Evolutionary conservation across 1,140 invertebrate species (phyloP).

Genomic region (Hypothenemus hampei): DNA sequence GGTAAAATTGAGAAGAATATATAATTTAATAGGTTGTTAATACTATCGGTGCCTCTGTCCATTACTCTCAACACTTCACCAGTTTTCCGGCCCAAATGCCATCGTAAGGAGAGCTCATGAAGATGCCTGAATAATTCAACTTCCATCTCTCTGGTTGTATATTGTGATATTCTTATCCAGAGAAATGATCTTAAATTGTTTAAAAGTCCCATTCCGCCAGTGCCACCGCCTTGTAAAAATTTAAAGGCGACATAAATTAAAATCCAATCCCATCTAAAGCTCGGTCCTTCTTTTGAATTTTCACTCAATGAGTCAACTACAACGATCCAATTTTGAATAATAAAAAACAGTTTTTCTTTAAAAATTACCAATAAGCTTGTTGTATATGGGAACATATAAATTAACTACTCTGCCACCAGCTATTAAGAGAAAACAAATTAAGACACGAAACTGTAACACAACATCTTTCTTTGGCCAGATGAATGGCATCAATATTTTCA

Average conservation of each 20-base stretch:
- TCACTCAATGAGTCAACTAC: conserved; percentile 70
- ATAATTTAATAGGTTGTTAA: conserved; percentile 88
- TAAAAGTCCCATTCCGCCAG: conserved; percentile 85
- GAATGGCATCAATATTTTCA: conserved; percentile 78
- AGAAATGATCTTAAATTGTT: conserved; percentile 87
- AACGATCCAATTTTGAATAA: conserved; percentile 43
- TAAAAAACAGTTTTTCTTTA: neutral
- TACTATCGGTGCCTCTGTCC: conserved; percentile 92
- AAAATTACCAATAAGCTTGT: conserved; percentile 71
- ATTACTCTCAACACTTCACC: conserved; percentile 92
- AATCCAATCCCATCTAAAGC: conserved; percentile 84
- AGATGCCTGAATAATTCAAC: conserved; percentile 80
- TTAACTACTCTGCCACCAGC: conserved; percentile 82
- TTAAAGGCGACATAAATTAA: conserved; percentile 81
- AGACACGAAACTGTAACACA: conserved; percentile 73
- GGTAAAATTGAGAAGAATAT: conserved; percentile 85
- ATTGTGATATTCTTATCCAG: conserved; percentile 95
- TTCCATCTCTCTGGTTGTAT: conserved; percentile 87
- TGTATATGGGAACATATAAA: conserved; percentile 90
- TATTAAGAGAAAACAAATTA: conserved; percentile 77
- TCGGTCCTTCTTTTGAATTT: conserved; percentile 40
- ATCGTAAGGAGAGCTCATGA: conserved; percentile 77
- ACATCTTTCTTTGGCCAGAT: conserved; percentile 87
- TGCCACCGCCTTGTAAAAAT: conserved; percentile 89
- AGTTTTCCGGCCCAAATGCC: conserved; percentile 91